These are phyloP conservation scores for Aspidiotus rigidus DNA, from an alignment of 2,888 invertebrate species.

Conservation along the genomic window DNA sequence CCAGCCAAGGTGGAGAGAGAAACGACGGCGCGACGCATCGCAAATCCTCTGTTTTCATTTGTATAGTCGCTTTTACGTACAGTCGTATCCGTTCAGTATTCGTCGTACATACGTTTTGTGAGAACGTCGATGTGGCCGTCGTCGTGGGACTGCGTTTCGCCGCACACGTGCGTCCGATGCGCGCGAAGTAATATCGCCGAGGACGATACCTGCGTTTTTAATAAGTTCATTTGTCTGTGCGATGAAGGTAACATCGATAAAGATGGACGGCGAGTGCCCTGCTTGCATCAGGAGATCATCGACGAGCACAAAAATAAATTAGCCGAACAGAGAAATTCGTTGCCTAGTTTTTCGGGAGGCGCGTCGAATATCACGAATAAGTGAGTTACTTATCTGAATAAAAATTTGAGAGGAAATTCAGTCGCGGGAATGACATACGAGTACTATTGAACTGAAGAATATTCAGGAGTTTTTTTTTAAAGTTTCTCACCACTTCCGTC, in stretches of 20 bases:
- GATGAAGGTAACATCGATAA: neutral
- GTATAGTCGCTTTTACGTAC: too few species aligned
- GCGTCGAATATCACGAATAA: neutral
- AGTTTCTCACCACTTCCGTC: too few species aligned
- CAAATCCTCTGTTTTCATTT: neutral
- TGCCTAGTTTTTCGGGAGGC: neutral
- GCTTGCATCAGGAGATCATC: conserved; percentile 23
- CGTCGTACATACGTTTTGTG: conserved; percentile 1
- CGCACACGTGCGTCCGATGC: conserved; percentile 30
- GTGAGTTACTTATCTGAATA: neutral
- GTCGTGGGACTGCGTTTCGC: conserved; percentile 30
- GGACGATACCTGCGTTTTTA: conserved; percentile 18
- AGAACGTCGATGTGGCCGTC: conserved; percentile 25
- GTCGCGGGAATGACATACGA: too few species aligned
- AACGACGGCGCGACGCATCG: conserved; percentile 5
- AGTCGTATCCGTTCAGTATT: conserved; percentile 12
- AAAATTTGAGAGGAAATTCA: too few species aligned
- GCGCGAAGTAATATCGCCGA: neutral
- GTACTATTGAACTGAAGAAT: too few species aligned
- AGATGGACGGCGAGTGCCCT: conserved; percentile 9
- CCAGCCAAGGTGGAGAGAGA: neutral
- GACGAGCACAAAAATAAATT: conserved; percentile 22
- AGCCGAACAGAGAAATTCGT: neutral
- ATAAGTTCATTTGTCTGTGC: conserved; percentile 27
- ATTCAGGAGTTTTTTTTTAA: too few species aligned